Conservation (phyloP, 2,113 vertebrate species). For the Vanacampus margaritifer region DNA sequence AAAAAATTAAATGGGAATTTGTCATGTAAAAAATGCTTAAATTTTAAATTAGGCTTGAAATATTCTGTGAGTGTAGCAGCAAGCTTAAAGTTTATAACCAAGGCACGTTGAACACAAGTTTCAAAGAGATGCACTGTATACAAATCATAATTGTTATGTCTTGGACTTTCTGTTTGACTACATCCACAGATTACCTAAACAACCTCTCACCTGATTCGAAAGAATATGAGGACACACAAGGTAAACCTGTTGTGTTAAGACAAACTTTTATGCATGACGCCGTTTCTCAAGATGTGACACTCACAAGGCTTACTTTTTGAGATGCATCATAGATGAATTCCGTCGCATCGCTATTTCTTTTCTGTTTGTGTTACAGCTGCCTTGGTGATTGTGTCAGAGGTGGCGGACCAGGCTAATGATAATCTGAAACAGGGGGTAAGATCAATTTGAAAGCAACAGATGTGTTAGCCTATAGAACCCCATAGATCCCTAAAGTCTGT, state of each 20-base stretch:
- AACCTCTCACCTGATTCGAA: conserved; percentile 88
- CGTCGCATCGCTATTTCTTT: conserved; percentile 18
- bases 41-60: no score
- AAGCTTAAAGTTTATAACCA: not conserved
- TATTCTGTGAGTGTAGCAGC: not conserved
- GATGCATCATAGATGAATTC: conserved; percentile 3
- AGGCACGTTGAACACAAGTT: not conserved
- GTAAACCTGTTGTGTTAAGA: conserved; percentile 60
- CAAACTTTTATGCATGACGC: not conserved
- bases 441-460: conserved; percentile 27
- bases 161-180: conserved; percentile 12
- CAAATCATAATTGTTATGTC: not conserved
- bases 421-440: conserved; percentile 94
- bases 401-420: conserved; percentile 88
- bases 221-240: conserved; percentile 90
- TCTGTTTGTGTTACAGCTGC: conserved; percentile 77
- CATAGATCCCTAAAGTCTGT: no score
- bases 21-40: no score
- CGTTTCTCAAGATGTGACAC: not conserved
- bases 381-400: conserved; percentile 84
- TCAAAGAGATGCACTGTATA: not conserved
- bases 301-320: conserved; percentile 2
- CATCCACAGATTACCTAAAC: conserved; percentile 90
- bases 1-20: no score
- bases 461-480: not conserved